Conservation (phyloP, 2,888 invertebrate species). For the Tenodera sinensis region DNA sequence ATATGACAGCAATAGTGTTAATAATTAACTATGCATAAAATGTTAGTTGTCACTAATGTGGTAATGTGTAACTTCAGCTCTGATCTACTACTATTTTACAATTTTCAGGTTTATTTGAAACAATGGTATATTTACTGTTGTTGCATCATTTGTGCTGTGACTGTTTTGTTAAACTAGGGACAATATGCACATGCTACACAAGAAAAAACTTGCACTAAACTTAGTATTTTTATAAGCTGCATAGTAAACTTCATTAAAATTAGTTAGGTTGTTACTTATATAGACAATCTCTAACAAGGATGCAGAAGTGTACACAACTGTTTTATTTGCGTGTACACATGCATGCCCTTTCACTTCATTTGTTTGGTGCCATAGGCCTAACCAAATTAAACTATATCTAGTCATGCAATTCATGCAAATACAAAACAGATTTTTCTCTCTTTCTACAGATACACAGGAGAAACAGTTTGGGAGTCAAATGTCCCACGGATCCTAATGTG, state of each 20-base stretch:
- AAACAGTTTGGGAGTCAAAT: constrained; percentile 1
- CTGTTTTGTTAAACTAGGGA: background rate
- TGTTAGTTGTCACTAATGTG: too few relatives aligned
- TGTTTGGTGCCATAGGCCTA: background rate
- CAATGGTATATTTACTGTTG: too few relatives aligned
- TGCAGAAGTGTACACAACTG: background rate
- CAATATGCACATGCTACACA: background rate
- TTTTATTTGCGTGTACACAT: background rate
- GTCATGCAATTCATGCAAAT: background rate
- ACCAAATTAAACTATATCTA: background rate
- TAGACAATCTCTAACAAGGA: background rate
- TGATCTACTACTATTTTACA: too few relatives aligned
- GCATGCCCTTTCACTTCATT: background rate
- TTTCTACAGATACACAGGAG: background rate
- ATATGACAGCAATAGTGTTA: too few relatives aligned
- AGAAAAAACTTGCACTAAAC: background rate
- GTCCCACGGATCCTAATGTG: constrained; percentile 18
- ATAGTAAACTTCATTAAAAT: background rate
- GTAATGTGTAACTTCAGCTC: too few relatives aligned
- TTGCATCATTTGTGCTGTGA: too few relatives aligned
- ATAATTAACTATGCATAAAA: too few relatives aligned
- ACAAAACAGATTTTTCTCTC: background rate
- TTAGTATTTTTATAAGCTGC: background rate
- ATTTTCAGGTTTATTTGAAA: too few relatives aligned
- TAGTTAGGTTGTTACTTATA: background rate